A percentile compares a stretch with the other conserved stretches of the same genome.
Conservation (phyloP, 2,888 invertebrate genomes). For the Teleogryllus oceanicus region DNA sequence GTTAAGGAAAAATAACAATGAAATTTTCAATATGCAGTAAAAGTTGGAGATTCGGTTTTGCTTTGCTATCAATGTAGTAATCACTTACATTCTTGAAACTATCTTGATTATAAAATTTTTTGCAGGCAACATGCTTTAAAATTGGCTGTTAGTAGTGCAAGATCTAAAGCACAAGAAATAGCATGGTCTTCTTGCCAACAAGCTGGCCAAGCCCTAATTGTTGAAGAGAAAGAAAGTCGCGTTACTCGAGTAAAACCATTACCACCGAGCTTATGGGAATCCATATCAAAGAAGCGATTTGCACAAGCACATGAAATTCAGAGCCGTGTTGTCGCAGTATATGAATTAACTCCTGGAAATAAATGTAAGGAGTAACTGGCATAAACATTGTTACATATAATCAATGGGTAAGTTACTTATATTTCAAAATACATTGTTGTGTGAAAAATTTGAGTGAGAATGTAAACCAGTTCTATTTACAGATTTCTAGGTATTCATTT, state of each 20-base stretch:
- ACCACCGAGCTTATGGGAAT: not conserved
- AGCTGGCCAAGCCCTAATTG: not conserved
- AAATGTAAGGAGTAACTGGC: not conserved
- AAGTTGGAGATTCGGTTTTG: no score
- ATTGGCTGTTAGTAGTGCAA: not conserved
- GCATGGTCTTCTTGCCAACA: not conserved
- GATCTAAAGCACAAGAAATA: not conserved
- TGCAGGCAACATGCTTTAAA: not conserved
- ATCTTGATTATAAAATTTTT: not conserved
- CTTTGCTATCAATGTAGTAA: no score
- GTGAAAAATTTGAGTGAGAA: no score
- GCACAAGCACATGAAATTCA: not conserved
- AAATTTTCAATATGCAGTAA: no score
- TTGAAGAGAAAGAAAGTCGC: not conserved
- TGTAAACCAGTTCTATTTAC: no score
- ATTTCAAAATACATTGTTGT: no score
- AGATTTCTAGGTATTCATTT: no score
- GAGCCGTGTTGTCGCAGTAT: not conserved
- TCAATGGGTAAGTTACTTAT: no score
- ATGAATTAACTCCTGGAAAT: not conserved
- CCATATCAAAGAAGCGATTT: not conserved
- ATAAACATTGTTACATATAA: no score
- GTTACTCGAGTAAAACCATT: not conserved
- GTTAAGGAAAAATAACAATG: no score
- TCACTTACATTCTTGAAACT: no score